Percentiles rank a stretch among this genome's conserved stretches.
phyloP scores from a whole-genome alignment of 2,888 invertebrate genomes.

The Trichopoda pennipes region DNA sequence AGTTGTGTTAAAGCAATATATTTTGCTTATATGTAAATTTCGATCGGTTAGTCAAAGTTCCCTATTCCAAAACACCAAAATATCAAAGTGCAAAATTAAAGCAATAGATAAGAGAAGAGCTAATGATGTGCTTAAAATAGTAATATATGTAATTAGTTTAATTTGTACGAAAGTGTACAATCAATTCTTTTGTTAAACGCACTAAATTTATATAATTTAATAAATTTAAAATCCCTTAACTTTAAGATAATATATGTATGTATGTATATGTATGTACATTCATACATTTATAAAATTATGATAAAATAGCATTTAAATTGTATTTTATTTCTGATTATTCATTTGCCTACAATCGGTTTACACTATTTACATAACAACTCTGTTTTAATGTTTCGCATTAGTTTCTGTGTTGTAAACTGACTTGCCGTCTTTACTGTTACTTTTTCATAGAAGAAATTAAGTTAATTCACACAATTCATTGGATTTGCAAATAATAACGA shows the following conservation, averaged over 20 bases:
- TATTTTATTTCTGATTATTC: not conserved
- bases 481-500: no score
- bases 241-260: not conserved
- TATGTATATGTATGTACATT: not conserved
- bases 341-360: not conserved
- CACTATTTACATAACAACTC: not conserved
- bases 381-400: not conserved
- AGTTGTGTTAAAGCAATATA: conserved; percentile 56
- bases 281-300: no score
- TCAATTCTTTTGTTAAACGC: conserved; percentile 11
- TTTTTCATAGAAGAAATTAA: not conserved
- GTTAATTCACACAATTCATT: not conserved
- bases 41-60: not conserved
- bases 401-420: not conserved
- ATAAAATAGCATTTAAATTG: not conserved
- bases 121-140: conserved; percentile 33
- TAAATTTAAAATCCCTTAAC: conserved; percentile 18
- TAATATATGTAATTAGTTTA: conserved; percentile 22
- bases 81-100: conserved; percentile 34
- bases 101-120: conserved; percentile 4
- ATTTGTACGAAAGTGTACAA: conserved; percentile 31
- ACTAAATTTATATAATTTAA: conserved; percentile 28
- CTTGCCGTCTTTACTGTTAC: not conserved
- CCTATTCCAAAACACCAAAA: conserved; percentile 28
- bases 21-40: not conserved